These are phyloP conservation scores for Centropus unirufus DNA, from an alignment of 2,113 vertebrate genomes.

Conservation along the genomic window DNA sequence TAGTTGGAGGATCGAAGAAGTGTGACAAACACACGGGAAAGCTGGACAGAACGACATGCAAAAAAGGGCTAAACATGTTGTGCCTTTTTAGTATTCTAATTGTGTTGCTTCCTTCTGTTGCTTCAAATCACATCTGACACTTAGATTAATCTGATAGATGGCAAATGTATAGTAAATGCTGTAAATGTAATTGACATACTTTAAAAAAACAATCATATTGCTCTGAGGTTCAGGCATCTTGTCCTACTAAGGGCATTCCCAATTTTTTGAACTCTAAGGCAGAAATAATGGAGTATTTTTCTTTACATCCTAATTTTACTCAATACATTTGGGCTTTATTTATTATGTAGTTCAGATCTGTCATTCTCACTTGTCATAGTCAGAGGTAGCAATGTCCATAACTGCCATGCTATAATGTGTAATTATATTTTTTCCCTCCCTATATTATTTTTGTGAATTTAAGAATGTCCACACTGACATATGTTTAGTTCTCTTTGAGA, in stretches of 20 bases:
- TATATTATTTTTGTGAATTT: background rate
- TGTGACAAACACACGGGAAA: background rate
- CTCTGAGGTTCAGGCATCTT: background rate
- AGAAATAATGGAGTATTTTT: background rate
- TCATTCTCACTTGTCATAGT: background rate
- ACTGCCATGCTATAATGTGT: background rate
- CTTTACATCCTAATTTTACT: background rate
- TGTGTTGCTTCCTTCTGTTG: background rate
- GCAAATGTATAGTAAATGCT: background rate
- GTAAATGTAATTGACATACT: background rate
- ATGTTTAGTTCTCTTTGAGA: background rate
- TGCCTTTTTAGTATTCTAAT: background rate
- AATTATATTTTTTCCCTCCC: background rate
- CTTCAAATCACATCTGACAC: slow-evolving; percentile 20
- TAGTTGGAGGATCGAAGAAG: background rate
- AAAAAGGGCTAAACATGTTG: background rate
- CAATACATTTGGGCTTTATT: background rate
- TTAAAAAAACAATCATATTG: background rate
- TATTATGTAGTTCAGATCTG: background rate
- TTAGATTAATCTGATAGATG: slow-evolving; percentile 2
- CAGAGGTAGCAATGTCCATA: background rate
- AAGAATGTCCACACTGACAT: background rate
- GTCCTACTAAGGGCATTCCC: background rate
- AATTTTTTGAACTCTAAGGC: background rate
- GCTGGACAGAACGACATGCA: background rate